Conservation (phyloP, 2,113 vertebrate genomes). For the Steatornis caripensis region DNA sequence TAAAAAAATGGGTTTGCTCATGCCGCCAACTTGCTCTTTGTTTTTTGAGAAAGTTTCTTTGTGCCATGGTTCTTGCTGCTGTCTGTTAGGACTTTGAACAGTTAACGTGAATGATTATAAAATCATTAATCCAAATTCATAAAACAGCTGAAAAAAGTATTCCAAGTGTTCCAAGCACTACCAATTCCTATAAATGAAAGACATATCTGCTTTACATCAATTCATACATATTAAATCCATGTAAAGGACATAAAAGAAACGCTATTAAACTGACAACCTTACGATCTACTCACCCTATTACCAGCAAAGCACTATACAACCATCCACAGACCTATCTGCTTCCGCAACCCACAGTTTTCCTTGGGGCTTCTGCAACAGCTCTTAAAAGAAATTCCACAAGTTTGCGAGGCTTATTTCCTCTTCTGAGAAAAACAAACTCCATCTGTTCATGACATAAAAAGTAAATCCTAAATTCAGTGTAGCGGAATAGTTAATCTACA, state of each 20-base stretch:
- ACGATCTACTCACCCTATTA: not conserved
- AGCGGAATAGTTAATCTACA: not conserved
- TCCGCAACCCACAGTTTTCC: not conserved
- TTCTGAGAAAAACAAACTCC: not conserved
- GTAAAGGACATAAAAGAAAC: not conserved
- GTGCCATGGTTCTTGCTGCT: not conserved
- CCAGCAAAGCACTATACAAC: not conserved
- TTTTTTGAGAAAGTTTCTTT: not conserved
- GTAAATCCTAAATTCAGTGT: not conserved
- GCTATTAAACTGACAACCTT: not conserved
- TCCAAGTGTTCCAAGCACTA: not conserved
- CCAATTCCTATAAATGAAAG: not conserved
- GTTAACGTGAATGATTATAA: not conserved
- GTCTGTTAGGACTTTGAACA: not conserved
- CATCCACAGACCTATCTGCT: not conserved
- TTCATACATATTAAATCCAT: not conserved
- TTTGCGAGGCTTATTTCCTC: not conserved
- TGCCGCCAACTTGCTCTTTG: fast-evolving
- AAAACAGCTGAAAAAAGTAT: not conserved
- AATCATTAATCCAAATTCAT: not conserved
- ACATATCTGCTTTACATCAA: not conserved
- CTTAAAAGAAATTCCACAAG: not conserved
- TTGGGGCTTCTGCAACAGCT: not conserved
- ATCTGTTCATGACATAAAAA: not conserved
- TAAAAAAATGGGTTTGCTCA: not conserved